Evolutionary conservation across 2,888 invertebrate genomes (phyloP).

Genomic region (Acanthopleura granulata): DNA sequence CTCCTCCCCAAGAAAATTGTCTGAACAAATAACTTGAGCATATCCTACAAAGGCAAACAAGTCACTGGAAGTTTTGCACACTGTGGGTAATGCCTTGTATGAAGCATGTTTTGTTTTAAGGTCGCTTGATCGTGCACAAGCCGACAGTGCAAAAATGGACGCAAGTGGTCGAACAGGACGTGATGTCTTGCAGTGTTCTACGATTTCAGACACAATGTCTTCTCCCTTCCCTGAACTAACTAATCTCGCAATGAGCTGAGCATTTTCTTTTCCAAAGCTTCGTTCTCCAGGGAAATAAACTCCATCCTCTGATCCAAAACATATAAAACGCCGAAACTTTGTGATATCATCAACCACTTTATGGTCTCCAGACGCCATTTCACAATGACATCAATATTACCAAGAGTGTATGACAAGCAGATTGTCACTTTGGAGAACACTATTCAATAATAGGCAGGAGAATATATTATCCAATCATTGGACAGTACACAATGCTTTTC

Average conservation of each 20-base stretch:
- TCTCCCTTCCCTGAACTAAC: conserved; percentile 55
- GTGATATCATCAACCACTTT: conserved; percentile 25
- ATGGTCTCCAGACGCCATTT: neutral
- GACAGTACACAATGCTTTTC: too few species aligned
- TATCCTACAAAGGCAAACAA: conserved; percentile 78
- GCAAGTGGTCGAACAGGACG: conserved; percentile 64
- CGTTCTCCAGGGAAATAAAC: conserved; percentile 54
- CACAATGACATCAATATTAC: too few species aligned
- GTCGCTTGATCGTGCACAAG: conserved; percentile 74
- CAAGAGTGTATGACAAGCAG: too few species aligned
- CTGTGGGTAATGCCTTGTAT: conserved; percentile 73
- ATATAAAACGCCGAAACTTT: conserved; percentile 41
- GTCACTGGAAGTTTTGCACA: conserved; percentile 77
- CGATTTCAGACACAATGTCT: conserved; percentile 57
- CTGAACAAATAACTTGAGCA: conserved; percentile 68
- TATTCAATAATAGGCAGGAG: too few species aligned
- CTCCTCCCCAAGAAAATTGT: conserved; percentile 4
- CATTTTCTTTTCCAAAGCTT: conserved; percentile 52
- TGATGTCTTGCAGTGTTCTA: conserved; percentile 49
- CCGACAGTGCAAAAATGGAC: conserved; percentile 77
- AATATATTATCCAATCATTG: too few species aligned
- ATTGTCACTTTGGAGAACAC: too few species aligned
- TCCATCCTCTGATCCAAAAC: conserved; percentile 56
- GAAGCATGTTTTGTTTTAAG: conserved; percentile 73
- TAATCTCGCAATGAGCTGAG: conserved; percentile 49